Evolutionary conservation across 1,140 invertebrate species (phyloP).

Genomic region (Steinernema khuongi): DNA sequence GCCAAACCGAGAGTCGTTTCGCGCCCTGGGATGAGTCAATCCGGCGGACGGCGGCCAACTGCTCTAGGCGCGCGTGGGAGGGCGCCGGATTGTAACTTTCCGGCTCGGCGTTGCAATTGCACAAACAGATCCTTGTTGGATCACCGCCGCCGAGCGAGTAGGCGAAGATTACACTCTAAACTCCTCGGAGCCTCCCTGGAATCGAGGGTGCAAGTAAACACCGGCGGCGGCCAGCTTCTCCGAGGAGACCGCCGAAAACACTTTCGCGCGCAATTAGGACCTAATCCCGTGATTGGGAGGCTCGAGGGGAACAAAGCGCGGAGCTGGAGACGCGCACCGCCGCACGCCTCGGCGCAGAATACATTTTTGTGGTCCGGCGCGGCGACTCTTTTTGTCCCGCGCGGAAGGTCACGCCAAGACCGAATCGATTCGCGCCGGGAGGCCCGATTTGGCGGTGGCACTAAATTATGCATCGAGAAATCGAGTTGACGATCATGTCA

Average conservation of each 20-base stretch:
- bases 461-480: slow-evolving; percentile 17
- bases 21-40: neutral
- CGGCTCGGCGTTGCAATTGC: neutral
- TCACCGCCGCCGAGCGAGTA: neutral
- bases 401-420: slow-evolving; percentile 16
- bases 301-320: neutral
- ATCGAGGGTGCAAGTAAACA: slow-evolving; percentile 4
- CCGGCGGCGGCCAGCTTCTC: neutral
- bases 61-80: slow-evolving; percentile 1
- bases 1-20: neutral
- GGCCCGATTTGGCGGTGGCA: too few relatives aligned
- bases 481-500: slow-evolving; percentile 13
- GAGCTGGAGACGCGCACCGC: slow-evolving; percentile 4
- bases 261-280: neutral
- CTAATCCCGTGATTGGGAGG: neutral
- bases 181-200: neutral
- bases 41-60: neutral
- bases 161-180: slow-evolving; percentile 9
- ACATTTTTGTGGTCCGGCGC: slow-evolving; percentile 1
- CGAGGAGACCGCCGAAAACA: neutral
- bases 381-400: slow-evolving; percentile 2
- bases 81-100: neutral
- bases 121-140: slow-evolving; percentile 11
- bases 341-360: neutral
- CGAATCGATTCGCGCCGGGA: too few relatives aligned